These are phyloP conservation scores for Phymanthus crucifer DNA, from an alignment of 92 coral and sea anemone genomes.

Conservation along the genomic window DNA sequence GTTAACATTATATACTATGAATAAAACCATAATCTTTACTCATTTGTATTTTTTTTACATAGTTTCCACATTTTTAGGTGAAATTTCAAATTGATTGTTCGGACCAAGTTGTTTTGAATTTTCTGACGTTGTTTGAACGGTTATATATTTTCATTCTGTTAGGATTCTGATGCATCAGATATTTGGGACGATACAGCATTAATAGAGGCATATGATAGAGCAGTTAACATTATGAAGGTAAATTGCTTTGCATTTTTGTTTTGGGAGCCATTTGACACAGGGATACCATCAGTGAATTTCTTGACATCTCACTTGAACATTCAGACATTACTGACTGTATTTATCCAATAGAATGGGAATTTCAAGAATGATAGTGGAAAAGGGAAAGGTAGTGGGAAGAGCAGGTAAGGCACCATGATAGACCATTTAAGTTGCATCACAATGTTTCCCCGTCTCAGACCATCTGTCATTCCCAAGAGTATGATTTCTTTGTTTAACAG, in stretches of 20 bases:
- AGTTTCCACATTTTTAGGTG: not conserved
- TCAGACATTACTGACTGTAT: not conserved
- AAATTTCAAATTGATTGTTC: not conserved
- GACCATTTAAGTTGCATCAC: no score
- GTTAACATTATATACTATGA: not conserved
- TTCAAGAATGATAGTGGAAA: conserved; percentile 34
- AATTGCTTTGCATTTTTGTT: not conserved
- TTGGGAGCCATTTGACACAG: not conserved
- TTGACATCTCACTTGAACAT: not conserved
- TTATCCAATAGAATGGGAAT: conserved; percentile 15
- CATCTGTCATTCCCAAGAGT: no score
- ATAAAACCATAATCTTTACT: conserved; percentile 1
- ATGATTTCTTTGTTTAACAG: no score
- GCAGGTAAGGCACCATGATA: conserved; percentile 34
- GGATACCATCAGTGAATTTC: not conserved
- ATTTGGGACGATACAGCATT: conserved; percentile 98
- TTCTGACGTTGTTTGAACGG: no score
- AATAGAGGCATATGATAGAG: conserved; percentile 94
- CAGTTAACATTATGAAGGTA: conserved; percentile 93
- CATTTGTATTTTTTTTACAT: not conserved
- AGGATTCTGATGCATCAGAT: conserved; percentile 66
- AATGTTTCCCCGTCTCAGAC: no score
- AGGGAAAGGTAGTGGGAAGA: conserved; percentile 47
- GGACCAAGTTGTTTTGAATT: no score
- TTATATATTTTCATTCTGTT: not conserved